Evolutionary conservation across 1,140 invertebrate genomes (phyloP).

Genomic region (Hyphantria cunea): DNA sequence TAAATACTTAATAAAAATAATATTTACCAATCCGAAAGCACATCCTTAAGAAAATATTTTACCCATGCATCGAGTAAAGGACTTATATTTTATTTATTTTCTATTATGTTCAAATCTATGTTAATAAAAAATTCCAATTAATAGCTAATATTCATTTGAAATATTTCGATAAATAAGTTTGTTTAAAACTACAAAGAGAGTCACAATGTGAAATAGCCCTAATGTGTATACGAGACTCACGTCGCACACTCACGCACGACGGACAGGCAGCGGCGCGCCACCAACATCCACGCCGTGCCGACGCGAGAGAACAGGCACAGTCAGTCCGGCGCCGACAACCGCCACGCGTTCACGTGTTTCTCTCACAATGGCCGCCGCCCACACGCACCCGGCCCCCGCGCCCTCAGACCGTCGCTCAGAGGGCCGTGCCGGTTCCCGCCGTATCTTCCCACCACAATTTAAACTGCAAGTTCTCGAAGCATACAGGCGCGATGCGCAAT

Average conservation of each 20-base stretch:
- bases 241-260: constrained; percentile 76
- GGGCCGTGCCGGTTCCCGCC: constrained; percentile 85
- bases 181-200: too few relatives aligned
- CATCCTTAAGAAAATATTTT: too few relatives aligned
- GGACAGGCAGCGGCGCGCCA: constrained; percentile 82
- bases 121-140: too few relatives aligned
- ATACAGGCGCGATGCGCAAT: constrained; percentile 91
- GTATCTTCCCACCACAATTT: constrained; percentile 92
- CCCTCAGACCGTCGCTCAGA: constrained; percentile 81
- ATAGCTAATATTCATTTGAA: too few relatives aligned
- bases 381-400: constrained; percentile 68
- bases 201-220: constrained; percentile 39
- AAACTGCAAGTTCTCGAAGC: constrained; percentile 93
- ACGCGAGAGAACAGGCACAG: constrained; percentile 61
- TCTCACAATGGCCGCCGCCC: constrained; percentile 63
- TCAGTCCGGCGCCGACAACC: constrained; percentile 76
- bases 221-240: constrained; percentile 66
- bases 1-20: too few relatives aligned
- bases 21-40: too few relatives aligned
- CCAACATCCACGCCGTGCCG: constrained; percentile 69
- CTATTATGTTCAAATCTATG: too few relatives aligned
- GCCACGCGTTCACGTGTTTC: constrained; percentile 62
- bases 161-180: too few relatives aligned
- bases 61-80: too few relatives aligned
- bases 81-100: too few relatives aligned